These are phyloP conservation scores for Bombycilla garrulus DNA, from an alignment of 2,113 vertebrate genomes.

Conservation along the genomic window DNA sequence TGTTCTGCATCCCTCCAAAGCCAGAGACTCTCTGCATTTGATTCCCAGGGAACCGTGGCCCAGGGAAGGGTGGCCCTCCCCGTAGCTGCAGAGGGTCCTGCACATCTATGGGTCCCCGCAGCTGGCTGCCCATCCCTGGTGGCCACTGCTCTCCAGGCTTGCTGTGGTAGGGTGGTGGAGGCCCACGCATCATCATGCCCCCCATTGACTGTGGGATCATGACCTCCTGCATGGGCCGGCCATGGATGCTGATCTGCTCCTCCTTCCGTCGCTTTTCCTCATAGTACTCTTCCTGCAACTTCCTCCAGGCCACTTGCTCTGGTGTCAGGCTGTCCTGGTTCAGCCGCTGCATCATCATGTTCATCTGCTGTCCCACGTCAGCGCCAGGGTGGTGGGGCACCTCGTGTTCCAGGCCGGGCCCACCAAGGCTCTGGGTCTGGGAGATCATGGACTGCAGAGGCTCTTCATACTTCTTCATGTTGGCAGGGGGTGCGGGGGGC, in stretches of 20 bases:
- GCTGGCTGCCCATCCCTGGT: constrained; percentile 74
- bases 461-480: constrained; percentile 91
- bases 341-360: constrained; percentile 80
- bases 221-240: constrained; percentile 84
- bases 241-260: constrained; percentile 83
- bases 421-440: constrained; percentile 89
- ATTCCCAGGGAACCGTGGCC: constrained; percentile 84
- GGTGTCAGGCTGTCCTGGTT: constrained; percentile 89
- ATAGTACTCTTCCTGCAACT: constrained; percentile 95
- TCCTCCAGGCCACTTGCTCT: constrained; percentile 95
- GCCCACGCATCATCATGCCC: constrained; percentile 88
- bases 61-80: constrained; percentile 72
- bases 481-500: constrained; percentile 22
- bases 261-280: constrained; percentile 94
- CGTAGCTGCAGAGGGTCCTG: constrained; percentile 80
- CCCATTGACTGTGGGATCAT: constrained; percentile 83
- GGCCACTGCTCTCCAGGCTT: constrained; percentile 90
- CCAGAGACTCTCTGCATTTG: constrained; percentile 77
- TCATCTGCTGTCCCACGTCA: constrained; percentile 89
- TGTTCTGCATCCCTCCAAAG: constrained; percentile 81
- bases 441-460: constrained; percentile 95
- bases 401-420: constrained; percentile 79
- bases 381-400: constrained; percentile 78
- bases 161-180: constrained; percentile 96
- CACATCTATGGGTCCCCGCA: constrained; percentile 79